Conservation (phyloP, 2,888 invertebrate species). For the Nephrotoma guestfalica region DNA sequence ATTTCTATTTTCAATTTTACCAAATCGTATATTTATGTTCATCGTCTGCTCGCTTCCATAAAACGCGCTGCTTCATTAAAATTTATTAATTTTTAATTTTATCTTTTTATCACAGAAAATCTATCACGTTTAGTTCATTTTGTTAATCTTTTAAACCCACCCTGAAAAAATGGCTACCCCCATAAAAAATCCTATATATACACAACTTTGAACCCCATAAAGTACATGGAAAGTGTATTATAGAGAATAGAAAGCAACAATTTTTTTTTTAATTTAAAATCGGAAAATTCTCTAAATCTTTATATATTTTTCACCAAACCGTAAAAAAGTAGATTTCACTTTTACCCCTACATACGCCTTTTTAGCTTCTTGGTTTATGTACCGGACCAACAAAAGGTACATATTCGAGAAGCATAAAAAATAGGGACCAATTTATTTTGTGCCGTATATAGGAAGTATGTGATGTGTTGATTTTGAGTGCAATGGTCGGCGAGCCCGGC, state of each 20-base stretch:
- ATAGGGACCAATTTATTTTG: not conserved
- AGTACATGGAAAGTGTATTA: not conserved
- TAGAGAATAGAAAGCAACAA: not conserved
- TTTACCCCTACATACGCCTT: not conserved
- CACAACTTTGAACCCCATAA: not conserved
- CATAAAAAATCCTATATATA: not conserved
- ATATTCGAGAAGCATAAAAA: not conserved
- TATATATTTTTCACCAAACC: not conserved
- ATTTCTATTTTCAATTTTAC: not conserved
- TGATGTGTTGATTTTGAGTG: not conserved
- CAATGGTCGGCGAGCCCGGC: not conserved
- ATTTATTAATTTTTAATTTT: not conserved
- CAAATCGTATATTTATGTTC: not conserved
- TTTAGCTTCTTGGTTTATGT: not conserved
- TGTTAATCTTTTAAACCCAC: not conserved
- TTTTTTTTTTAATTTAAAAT: not conserved
- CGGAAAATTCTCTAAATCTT: not conserved
- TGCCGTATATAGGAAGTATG: not conserved
- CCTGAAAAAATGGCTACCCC: not conserved
- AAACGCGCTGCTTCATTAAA: not conserved
- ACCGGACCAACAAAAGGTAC: not conserved
- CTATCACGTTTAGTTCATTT: not conserved
- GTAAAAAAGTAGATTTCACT: not conserved
- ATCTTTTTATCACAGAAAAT: not conserved
- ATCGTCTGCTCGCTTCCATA: not conserved